Evolutionary conservation across 2,113 vertebrate species (phyloP).

Genomic region (Centrocercus urophasianus): DNA sequence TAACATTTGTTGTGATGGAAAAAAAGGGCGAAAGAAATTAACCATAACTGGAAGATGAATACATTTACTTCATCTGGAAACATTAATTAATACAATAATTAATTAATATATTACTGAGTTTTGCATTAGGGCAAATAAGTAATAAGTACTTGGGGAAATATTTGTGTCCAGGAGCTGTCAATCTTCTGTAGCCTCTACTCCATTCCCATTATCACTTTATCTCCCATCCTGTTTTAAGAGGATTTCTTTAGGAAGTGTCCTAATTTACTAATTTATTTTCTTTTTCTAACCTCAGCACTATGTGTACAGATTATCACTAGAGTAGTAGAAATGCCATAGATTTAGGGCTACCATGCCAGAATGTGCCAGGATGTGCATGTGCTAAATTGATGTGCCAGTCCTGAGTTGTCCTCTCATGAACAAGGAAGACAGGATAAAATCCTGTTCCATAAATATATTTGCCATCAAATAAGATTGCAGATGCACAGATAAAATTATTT

Average conservation of each 20-base stretch:
- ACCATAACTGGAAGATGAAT: background rate
- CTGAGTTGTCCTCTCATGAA: background rate
- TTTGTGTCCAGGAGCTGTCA: background rate
- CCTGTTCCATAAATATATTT: background rate
- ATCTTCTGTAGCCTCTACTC: background rate
- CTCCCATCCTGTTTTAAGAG: background rate
- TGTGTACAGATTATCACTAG: background rate
- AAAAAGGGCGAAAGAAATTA: background rate
- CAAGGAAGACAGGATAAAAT: constrained; percentile 7
- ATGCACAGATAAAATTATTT: background rate
- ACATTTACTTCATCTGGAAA: background rate
- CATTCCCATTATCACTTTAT: background rate
- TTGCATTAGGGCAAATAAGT: background rate
- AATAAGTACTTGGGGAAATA: background rate
- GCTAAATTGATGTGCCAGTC: background rate
- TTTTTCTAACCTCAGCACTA: background rate
- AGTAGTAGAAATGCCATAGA: background rate
- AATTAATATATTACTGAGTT: background rate
- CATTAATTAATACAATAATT: background rate
- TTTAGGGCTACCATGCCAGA: background rate
- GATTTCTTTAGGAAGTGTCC: background rate
- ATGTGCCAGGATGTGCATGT: background rate
- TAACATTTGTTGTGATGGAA: background rate
- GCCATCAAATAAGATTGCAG: background rate
- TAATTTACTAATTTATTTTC: background rate